Conservation (phyloP, 2,888 invertebrate species). For the Drosophila parthenogenetica region DNA sequence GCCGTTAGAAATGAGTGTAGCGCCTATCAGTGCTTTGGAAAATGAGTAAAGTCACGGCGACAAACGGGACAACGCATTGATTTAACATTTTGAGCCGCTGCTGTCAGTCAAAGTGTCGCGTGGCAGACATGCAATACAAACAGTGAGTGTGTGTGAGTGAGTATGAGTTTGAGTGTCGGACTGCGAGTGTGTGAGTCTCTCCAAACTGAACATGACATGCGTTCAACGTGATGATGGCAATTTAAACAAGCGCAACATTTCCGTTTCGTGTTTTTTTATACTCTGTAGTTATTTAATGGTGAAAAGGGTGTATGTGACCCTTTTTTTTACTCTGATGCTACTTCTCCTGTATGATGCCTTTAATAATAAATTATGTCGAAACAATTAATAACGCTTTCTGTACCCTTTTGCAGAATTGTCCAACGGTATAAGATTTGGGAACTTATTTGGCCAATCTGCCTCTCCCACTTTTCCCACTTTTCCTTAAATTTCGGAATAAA, state of each 20-base stretch:
- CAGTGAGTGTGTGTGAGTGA: constrained; percentile 5
- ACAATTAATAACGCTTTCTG: no score
- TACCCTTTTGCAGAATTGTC: no score
- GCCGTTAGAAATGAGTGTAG: not conserved
- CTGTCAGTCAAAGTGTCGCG: constrained; percentile 75
- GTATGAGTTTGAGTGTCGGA: not conserved
- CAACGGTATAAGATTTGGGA: no score
- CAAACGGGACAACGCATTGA: constrained; percentile 60
- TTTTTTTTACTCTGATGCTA: no score
- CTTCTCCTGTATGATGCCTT: no score
- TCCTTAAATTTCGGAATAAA: no score
- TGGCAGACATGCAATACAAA: constrained; percentile 46
- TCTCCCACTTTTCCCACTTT: no score
- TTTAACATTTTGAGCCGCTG: constrained; percentile 66
- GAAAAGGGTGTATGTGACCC: no score
- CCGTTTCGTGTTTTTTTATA: constrained; percentile 27
- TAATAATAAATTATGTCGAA: no score
- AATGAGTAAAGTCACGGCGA: constrained; percentile 57
- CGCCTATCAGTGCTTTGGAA: constrained; percentile 32
- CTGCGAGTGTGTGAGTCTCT: constrained; percentile 3
- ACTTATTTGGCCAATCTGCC: no score
- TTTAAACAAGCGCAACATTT: constrained; percentile 69
- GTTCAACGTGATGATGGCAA: constrained; percentile 77
- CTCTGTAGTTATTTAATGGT: not conserved
- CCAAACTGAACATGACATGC: constrained; percentile 64